Evolutionary conservation across 2,888 invertebrate genomes (phyloP).

Genomic region (Pollenia labialis): DNA sequence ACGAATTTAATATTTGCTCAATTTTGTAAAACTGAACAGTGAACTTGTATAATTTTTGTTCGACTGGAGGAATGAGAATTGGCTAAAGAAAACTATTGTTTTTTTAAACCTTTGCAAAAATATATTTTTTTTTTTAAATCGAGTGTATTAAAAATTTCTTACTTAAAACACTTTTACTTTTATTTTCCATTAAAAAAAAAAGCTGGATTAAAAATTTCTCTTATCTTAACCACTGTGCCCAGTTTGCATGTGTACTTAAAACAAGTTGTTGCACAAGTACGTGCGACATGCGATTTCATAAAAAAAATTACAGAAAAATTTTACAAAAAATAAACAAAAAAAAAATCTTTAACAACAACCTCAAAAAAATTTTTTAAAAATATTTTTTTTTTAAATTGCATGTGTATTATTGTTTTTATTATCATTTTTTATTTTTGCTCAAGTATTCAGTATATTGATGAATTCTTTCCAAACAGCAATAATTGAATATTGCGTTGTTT

Average conservation of each 20-base stretch:
- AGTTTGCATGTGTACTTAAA: conserved; percentile 53
- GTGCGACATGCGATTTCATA: conserved; percentile 71
- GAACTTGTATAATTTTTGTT: no score
- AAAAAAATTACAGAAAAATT: conserved; percentile 39
- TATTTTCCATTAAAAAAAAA: background rate
- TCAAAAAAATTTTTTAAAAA: conserved; percentile 35
- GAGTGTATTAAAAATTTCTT: no score
- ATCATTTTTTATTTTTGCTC: background rate
- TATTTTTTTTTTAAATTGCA: conserved; percentile 53
- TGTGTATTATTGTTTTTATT: conserved; percentile 40
- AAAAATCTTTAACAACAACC: conserved; percentile 34
- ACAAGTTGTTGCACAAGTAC: conserved; percentile 71
- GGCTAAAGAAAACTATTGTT: no score
- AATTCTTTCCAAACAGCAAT: conserved; percentile 27
- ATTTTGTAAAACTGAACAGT: no score
- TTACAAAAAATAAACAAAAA: conserved; percentile 31
- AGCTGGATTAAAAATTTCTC: background rate
- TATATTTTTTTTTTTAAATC: no score
- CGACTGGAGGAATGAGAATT: no score
- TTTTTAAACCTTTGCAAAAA: no score
- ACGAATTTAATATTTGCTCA: no score
- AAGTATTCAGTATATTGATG: conserved; percentile 20
- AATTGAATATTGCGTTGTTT: conserved; percentile 56
- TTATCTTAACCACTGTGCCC: conserved; percentile 29
- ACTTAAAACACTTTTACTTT: background rate